phyloP scores from a whole-genome alignment of 2,888 invertebrate genomes.

The Priocnemis perturbator region DNA sequence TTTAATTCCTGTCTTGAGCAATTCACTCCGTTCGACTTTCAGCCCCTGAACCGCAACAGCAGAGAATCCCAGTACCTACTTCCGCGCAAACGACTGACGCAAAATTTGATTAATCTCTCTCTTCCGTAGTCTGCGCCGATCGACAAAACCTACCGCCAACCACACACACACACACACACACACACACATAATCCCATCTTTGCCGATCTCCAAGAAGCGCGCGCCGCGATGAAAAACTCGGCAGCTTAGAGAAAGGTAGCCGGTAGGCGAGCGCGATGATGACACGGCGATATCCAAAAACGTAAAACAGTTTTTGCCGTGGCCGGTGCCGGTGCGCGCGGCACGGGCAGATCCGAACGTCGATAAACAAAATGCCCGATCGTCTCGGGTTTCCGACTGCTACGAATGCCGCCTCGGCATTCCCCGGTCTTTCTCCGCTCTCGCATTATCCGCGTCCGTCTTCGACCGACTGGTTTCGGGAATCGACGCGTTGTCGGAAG shows the following conservation, averaged over 20 bases:
- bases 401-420: not conserved
- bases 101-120: too few species aligned
- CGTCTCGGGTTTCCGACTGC: slow-evolving; percentile 15
- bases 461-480: not conserved
- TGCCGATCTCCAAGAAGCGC: too few species aligned
- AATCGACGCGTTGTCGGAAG: not conserved
- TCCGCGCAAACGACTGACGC: too few species aligned
- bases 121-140: too few species aligned
- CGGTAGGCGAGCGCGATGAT: slow-evolving; percentile 16
- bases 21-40: too few species aligned
- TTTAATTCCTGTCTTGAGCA: too few species aligned
- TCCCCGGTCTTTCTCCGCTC: slow-evolving; percentile 3
- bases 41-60: too few species aligned
- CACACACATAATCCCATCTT: too few species aligned
- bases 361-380: slow-evolving; percentile 28
- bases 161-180: too few species aligned
- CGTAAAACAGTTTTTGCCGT: slow-evolving; percentile 38
- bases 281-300: slow-evolving; percentile 45
- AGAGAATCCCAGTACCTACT: too few species aligned
- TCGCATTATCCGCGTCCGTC: slow-evolving; percentile 17
- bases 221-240: not conserved
- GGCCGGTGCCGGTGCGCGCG: not conserved
- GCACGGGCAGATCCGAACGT: slow-evolving; percentile 14
- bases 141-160: too few species aligned
- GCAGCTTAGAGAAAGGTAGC: slow-evolving; percentile 14